Evolutionary conservation across 2,888 invertebrate genomes (phyloP).

Genomic region (Tolmerus cingulatus): DNA sequence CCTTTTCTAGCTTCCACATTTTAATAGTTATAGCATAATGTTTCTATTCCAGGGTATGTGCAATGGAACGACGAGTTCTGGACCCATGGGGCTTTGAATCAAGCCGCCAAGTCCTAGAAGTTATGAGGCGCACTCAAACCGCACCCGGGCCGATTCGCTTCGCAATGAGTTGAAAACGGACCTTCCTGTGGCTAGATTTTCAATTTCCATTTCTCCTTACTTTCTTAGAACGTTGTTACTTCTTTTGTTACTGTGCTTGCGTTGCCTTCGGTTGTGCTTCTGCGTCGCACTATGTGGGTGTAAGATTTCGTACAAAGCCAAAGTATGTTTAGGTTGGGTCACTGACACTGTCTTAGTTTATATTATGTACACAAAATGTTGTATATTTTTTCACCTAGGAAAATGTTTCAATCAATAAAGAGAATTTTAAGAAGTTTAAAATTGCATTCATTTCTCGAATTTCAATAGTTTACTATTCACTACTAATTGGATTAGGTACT

Average conservation of each 20-base stretch:
- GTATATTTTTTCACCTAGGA: not conserved
- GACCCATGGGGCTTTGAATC: constrained; percentile 71
- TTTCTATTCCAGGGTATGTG: constrained; percentile 65
- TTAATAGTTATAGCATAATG: not conserved
- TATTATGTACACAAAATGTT: not conserved
- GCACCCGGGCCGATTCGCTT: constrained; percentile 6
- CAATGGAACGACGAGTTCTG: constrained; percentile 68
- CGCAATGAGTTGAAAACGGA: constrained; percentile 8
- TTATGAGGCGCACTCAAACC: constrained; percentile 57
- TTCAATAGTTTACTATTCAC: not conserved
- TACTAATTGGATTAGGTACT: not conserved
- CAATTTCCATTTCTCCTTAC: not conserved
- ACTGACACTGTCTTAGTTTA: not conserved
- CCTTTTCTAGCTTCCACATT: constrained; percentile 46
- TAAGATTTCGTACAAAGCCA: not conserved
- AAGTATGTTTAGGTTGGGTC: not conserved
- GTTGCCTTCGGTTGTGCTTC: not conserved
- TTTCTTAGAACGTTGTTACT: not conserved
- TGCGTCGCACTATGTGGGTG: not conserved
- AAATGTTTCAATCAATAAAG: constrained; percentile 8
- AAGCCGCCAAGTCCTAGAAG: constrained; percentile 63
- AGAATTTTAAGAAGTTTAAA: not conserved
- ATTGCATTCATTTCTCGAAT: not conserved
- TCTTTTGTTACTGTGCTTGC: not conserved
- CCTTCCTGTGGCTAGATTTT: not conserved